Base-by-base conservation (phyloP, 2,888 invertebrate genomes). In the Dexiosoma caninum region DNA sequence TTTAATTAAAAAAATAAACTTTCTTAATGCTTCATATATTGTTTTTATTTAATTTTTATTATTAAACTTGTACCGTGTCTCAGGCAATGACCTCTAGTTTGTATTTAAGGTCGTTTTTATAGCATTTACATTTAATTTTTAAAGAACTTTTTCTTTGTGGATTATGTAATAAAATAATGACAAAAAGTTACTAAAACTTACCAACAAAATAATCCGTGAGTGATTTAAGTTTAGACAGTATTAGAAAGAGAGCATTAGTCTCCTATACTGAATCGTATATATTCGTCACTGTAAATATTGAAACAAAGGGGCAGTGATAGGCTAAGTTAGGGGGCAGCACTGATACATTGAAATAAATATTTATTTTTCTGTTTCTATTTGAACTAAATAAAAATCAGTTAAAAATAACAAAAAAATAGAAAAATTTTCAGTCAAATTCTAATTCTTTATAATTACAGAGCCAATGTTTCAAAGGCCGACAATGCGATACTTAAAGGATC, bases 1-100 rank as follows among this genome's bases (percentile, higher is more conserved):
- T 62, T 62, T 70, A 69, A 76, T 62, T 69, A 69, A 69, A 67
- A 46, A 62, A 21, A 46, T 6, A 27, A 21, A 60, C 2, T 46
- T 46, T 46, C 4, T 32, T 55, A 10, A 12, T 53, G 10, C 2
- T 46, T 57, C 21, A 44, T 44, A 7, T 19, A 19, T n/a, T 21
- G 0, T 37, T 57, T 57, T n/a, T 21, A 0, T 35, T 59, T 2
- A 7, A 12, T 7, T 30, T 46, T 7, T 12, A 21, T 40, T 4
- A 55, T 57, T 16, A 37, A 53, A 76, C 27, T 76, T 55, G 40
- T 30, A 37, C 19, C 19, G 35, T 7, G 9, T 44, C 40, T 19
- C 37, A 30, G 46, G 12, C 30, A 40, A 53, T 60, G 30, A 40
- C 30, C 44, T 40, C 51, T 51, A 19, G 19, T 21, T 60, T n/a